Evolutionary conservation across 2,888 invertebrate species (phyloP).

Genomic region (Herminia tarsipennalis): DNA sequence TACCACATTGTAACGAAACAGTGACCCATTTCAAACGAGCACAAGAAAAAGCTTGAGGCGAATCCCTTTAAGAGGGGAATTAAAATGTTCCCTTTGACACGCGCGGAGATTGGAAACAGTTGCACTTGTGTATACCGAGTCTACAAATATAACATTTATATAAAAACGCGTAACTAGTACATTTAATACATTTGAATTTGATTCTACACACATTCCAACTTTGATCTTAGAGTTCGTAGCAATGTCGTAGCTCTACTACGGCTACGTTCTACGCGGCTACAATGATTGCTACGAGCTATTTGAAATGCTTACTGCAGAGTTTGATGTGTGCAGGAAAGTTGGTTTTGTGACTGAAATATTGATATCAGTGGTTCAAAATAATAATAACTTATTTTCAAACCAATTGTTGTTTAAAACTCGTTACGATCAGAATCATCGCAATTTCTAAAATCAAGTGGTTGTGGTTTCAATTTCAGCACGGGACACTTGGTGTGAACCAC

Average conservation of each 20-base stretch:
- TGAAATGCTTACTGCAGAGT: too few species aligned
- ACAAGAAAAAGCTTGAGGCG: slow-evolving; percentile 41
- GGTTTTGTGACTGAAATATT: too few species aligned
- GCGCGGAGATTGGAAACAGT: slow-evolving; percentile 45
- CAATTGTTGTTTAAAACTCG: too few species aligned
- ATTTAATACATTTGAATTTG: too few species aligned
- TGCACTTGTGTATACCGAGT: slow-evolving; percentile 24
- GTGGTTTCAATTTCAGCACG: too few species aligned
- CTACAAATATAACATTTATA: slow-evolving; percentile 17
- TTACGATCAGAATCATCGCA: too few species aligned
- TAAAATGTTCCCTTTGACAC: slow-evolving; percentile 52
- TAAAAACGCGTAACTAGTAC: slow-evolving; percentile 3
- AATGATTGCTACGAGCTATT: slow-evolving; percentile 34
- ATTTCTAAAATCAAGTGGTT: too few species aligned
- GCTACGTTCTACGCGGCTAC: slow-evolving; percentile 22
- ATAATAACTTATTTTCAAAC: too few species aligned
- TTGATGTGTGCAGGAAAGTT: too few species aligned
- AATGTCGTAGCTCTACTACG: slow-evolving; percentile 25
- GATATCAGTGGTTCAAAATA: too few species aligned
- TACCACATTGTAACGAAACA: slow-evolving; percentile 16
- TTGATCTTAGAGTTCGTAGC: slow-evolving; percentile 23
- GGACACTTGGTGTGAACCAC: too few species aligned
- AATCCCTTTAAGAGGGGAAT: slow-evolving; percentile 37
- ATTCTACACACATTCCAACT: too few species aligned
- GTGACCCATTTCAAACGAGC: slow-evolving; percentile 41